Conservation (phyloP, 2,888 invertebrate species). For the Cybosia mesomella region DNA sequence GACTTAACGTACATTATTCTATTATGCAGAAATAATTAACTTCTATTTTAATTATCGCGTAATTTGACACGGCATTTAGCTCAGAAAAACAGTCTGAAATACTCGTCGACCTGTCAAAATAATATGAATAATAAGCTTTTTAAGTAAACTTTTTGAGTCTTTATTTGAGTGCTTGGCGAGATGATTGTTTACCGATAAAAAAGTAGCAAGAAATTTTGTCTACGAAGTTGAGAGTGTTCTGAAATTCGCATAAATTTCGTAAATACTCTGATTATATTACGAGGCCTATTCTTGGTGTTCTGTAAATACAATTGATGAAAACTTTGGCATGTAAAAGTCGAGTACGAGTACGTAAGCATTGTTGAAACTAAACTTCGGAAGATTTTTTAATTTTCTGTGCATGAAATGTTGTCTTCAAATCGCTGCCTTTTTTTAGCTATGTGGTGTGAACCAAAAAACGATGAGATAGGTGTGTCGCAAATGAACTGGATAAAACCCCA, state of each 20-base stretch:
- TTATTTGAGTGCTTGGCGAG: not conserved
- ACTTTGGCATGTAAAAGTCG: too few species aligned
- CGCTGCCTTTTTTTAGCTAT: too few species aligned
- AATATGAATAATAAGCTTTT: slow-evolving; percentile 1
- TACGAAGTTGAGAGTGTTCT: not conserved
- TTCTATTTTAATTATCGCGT: slow-evolving; percentile 54
- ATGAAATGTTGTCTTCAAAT: too few species aligned
- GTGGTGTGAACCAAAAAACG: too few species aligned
- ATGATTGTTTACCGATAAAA: not conserved
- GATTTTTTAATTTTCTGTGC: too few species aligned
- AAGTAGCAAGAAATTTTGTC: not conserved
- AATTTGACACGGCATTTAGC: slow-evolving; percentile 41
- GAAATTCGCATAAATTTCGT: not conserved
- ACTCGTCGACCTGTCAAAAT: slow-evolving; percentile 10
- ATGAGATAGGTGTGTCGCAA: too few species aligned
- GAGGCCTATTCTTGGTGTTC: not conserved
- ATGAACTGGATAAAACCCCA: too few species aligned
- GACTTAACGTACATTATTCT: slow-evolving; percentile 62
- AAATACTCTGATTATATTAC: not conserved
- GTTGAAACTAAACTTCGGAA: too few species aligned
- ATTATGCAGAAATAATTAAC: slow-evolving; percentile 62
- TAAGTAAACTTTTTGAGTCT: too few species aligned
- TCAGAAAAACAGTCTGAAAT: not conserved
- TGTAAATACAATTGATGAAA: too few species aligned
- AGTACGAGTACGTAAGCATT: too few species aligned